Percentiles rank a stretch among this genome's conserved stretches.
phyloP scores from a whole-genome alignment of 2,797 vertebrate species.

The Phaenicophaeus curvirostris region DNA sequence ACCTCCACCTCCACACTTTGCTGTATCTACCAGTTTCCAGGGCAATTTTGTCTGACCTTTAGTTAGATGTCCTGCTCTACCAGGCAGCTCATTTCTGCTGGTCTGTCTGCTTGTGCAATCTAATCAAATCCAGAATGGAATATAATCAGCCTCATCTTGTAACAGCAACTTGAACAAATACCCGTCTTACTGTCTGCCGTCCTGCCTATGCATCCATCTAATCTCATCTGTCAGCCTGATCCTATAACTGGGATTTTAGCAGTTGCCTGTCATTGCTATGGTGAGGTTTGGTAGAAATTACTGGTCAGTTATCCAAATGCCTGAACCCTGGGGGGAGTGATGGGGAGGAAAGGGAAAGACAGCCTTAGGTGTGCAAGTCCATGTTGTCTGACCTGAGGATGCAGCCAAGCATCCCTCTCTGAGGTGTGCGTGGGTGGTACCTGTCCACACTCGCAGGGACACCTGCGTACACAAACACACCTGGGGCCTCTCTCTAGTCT shows the following conservation, averaged over 20 bases:
- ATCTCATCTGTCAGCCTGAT: background rate
- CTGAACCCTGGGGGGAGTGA: too few relatives aligned
- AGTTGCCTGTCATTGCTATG: background rate
- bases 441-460: rapidly evolving
- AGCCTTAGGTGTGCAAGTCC: too few relatives aligned
- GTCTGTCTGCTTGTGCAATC: constrained; percentile 64
- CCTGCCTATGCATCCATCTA: constrained; percentile 18
- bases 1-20: constrained; percentile 25
- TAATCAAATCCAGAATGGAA: constrained; percentile 67
- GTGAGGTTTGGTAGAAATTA: background rate
- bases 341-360: background rate
- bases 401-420: background rate
- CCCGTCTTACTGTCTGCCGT: background rate
- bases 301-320: background rate
- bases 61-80: constrained; percentile 64
- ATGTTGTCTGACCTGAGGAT: rapidly evolving
- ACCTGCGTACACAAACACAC: background rate
- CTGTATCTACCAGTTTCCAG: constrained; percentile 36
- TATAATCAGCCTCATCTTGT: constrained; percentile 64
- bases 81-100: constrained; percentile 64
- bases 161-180: constrained; percentile 41
- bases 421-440: background rate
- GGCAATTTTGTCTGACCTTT: constrained; percentile 72
- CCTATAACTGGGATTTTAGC: background rate
- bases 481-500: background rate